A percentile compares a stretch with the other conserved stretches of the same genome.
Evolutionary conservation across 1,140 invertebrate genomes (phyloP).

Genomic region (Pollicipes pollicipes): DNA sequence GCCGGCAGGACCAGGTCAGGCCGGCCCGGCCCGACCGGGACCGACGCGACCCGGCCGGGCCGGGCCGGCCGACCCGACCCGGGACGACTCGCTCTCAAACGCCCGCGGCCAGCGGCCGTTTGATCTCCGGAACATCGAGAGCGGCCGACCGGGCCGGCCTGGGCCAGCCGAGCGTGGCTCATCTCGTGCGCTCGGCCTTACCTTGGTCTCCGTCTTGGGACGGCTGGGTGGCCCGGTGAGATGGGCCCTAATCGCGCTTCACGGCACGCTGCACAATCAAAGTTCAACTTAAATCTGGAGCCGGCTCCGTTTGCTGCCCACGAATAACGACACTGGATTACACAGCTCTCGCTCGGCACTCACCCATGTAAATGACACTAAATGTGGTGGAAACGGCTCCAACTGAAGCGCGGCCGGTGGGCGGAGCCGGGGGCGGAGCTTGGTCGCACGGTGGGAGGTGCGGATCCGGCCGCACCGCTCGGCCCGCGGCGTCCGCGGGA

Average conservation of each 20-base stretch:
- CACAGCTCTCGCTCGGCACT: not conserved
- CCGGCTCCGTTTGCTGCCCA: not conserved
- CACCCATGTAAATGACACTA: slow-evolving; percentile 1
- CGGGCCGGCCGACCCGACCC: no score
- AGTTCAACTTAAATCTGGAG: slow-evolving; percentile 2
- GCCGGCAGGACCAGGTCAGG: no score
- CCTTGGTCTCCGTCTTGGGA: not conserved
- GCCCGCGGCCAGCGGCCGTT: no score
- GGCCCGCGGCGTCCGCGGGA: not conserved
- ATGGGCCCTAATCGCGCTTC: not conserved
- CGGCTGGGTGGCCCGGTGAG: not conserved
- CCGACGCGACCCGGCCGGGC: no score
- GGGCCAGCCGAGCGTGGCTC: not conserved
- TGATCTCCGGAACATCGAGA: no score
- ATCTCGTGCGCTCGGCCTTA: not conserved
- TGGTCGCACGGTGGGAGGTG: not conserved
- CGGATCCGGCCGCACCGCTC: not conserved
- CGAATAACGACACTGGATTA: slow-evolving; percentile 1
- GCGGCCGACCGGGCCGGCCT: no score
- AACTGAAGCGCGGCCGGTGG: not conserved
- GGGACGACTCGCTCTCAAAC: no score
- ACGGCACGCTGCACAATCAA: not conserved
- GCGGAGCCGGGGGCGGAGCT: no score
- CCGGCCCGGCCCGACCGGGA: no score
- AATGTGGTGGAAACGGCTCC: slow-evolving; percentile 1